A percentile compares a stretch with the other conserved stretches of the same genome.
Conservation (phyloP, 2,888 invertebrate genomes). For the Xestia c-nigrum region DNA sequence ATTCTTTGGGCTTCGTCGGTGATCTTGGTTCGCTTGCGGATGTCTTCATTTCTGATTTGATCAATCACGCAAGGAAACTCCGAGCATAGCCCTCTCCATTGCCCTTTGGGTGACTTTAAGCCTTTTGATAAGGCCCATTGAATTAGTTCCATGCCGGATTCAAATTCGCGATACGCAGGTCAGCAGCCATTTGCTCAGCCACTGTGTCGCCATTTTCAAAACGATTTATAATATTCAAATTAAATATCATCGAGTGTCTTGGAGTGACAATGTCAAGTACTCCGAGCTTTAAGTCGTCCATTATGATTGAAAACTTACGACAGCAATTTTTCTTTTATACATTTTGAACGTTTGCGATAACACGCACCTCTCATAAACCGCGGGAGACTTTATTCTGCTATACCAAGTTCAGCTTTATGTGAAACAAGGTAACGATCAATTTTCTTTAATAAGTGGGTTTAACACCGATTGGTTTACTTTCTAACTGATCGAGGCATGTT, state of each 20-base stretch:
- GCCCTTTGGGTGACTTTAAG: no score
- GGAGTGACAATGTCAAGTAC: not conserved
- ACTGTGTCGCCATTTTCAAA: no score
- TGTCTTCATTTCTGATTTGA: no score
- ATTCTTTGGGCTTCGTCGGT: no score
- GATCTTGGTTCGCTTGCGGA: no score
- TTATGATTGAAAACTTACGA: conserved; percentile 3
- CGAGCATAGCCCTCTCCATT: no score
- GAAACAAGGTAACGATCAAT: not conserved
- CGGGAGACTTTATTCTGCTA: not conserved
- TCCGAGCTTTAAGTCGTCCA: not conserved
- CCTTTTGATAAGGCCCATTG: no score
- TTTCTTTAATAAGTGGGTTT: not conserved
- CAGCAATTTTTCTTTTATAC: not conserved
- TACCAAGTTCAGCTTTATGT: not conserved
- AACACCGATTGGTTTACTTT: not conserved
- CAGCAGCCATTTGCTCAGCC: no score
- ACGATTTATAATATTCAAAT: no score
- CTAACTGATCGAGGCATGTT: not conserved
- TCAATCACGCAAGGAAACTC: no score
- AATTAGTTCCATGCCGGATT: not conserved
- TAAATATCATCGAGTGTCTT: not conserved
- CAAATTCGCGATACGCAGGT: not conserved
- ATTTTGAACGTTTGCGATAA: not conserved
- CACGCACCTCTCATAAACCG: not conserved